These are phyloP conservation scores for Poecile atricapillus DNA, from an alignment of 2,113 vertebrate genomes.

Conservation along the genomic window DNA sequence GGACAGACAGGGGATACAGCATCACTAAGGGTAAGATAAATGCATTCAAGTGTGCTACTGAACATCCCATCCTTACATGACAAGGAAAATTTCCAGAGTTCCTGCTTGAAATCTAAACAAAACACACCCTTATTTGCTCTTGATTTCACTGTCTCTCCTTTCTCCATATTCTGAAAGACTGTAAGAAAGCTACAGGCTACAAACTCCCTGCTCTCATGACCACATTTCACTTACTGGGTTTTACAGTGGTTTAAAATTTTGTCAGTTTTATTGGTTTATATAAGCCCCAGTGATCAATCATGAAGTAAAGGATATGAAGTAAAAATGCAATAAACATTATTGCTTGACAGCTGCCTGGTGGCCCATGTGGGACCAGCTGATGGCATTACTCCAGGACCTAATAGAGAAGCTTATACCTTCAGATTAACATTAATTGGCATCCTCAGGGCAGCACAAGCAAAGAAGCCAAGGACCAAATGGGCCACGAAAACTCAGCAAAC, in stretches of 20 bases:
- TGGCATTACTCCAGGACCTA: background rate
- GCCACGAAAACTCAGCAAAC: background rate
- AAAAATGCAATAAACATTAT: conserved; percentile 13
- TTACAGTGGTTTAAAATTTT: background rate
- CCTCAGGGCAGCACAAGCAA: background rate
- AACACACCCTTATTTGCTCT: background rate
- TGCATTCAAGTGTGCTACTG: background rate
- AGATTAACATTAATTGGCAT: conserved; percentile 3
- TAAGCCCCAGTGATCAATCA: background rate
- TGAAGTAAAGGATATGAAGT: background rate
- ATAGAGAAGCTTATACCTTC: background rate
- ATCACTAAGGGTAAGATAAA: background rate
- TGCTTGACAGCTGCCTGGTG: conserved; percentile 9
- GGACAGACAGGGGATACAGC: background rate
- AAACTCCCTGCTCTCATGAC: background rate
- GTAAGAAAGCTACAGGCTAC: background rate
- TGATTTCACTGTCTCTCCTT: background rate
- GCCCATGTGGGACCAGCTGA: background rate
- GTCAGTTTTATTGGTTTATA: background rate
- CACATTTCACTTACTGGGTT: background rate
- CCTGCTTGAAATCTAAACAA: background rate
- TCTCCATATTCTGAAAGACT: background rate
- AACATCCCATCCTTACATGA: background rate
- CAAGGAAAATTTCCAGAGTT: background rate
- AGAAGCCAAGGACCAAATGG: background rate